A percentile compares a stretch with the other conserved stretches of the same genome.
These are phyloP conservation scores for Hirundichthys speculiger DNA, from an alignment of 2,113 vertebrate genomes.

Conservation along the genomic window DNA sequence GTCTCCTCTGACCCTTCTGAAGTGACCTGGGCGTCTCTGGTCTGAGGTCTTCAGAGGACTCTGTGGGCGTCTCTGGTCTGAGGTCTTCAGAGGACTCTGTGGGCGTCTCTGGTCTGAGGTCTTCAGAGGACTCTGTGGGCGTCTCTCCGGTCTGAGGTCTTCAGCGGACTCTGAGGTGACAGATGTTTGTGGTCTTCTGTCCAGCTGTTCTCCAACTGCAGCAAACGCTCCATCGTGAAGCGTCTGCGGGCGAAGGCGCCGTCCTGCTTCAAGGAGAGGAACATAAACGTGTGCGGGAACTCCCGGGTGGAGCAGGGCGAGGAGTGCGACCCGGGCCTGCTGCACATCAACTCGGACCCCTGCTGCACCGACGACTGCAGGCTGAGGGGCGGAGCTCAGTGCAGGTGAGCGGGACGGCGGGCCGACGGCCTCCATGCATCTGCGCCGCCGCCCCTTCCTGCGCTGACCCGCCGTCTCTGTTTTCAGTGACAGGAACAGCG, in stretches of 20 bases:
- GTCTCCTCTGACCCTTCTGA: too few relatives aligned
- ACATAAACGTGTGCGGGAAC: constrained; percentile 95
- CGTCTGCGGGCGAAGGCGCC: constrained; percentile 87
- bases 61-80: too few relatives aligned
- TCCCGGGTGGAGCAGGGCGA: constrained; percentile 94
- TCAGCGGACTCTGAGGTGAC: too few relatives aligned
- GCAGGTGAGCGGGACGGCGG: constrained; percentile 84
- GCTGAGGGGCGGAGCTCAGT: constrained; percentile 78
- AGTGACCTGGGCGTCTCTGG: too few relatives aligned
- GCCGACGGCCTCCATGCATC: background rate
- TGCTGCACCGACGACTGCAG: constrained; percentile 90
- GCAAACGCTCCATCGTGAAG: constrained; percentile 90
- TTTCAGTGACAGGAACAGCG: constrained; percentile 77
- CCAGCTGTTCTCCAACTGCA: constrained; percentile 95
- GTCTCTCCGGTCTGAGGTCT: too few relatives aligned
- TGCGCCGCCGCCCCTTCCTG: background rate
- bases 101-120: too few relatives aligned
- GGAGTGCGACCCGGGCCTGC: constrained; percentile 92
- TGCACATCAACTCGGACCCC: constrained; percentile 85
- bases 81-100: too few relatives aligned
- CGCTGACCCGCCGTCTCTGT: background rate
- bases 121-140: too few relatives aligned
- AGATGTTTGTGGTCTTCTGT: too few relatives aligned
- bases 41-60: too few relatives aligned
- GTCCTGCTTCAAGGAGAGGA: constrained; percentile 91